A percentile compares a stretch with the other conserved stretches of the same genome.
Conservation (phyloP, 2,888 invertebrate species). For the Hyppa rectilinea region DNA sequence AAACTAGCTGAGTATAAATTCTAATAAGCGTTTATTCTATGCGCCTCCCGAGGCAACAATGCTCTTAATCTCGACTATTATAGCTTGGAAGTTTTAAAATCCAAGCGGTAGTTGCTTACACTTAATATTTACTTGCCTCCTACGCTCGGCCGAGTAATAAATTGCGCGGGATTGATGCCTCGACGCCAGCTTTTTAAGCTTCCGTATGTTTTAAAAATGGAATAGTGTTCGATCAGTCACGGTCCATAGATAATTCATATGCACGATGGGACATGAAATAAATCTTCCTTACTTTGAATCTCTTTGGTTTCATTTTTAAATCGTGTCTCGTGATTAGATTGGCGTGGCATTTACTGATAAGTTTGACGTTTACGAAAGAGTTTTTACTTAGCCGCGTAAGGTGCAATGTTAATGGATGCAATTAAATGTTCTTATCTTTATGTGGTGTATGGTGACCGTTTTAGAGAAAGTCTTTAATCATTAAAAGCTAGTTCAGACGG, state of each 20-base stretch:
- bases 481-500: constrained; percentile 23
- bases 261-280: constrained; percentile 75
- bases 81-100: constrained; percentile 85
- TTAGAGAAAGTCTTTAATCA: constrained; percentile 31
- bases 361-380: constrained; percentile 68
- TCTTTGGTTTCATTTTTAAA: constrained; percentile 69
- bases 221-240: constrained; percentile 82
- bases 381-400: constrained; percentile 54
- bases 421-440: constrained; percentile 51
- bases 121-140: constrained; percentile 88
- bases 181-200: constrained; percentile 69
- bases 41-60: constrained; percentile 86
- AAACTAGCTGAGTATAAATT: constrained; percentile 81
- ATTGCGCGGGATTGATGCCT: constrained; percentile 78
- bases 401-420: constrained; percentile 49
- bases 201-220: constrained; percentile 79
- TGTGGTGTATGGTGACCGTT: constrained; percentile 41
- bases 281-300: constrained; percentile 74
- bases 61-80: constrained; percentile 88
- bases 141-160: constrained; percentile 84
- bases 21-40: constrained; percentile 86
- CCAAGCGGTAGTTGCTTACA: constrained; percentile 83
- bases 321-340: constrained; percentile 75
- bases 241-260: constrained; percentile 79
- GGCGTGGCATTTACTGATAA: constrained; percentile 74